Evolutionary conservation across 2,888 invertebrate genomes (phyloP).

Genomic region (Sabatieria punctata): DNA sequence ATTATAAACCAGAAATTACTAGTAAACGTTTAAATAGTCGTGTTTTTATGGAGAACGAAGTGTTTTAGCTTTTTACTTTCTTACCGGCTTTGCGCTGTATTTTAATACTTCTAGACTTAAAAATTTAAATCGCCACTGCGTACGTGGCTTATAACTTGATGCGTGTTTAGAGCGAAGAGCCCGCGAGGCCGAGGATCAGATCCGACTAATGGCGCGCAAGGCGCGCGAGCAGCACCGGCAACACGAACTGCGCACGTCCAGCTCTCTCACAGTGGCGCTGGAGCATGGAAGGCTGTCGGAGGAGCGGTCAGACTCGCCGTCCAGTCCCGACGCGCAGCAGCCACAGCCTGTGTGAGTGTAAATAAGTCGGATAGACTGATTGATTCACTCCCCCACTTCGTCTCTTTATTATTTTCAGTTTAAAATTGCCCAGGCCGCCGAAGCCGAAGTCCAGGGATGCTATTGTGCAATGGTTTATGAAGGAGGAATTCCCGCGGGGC

Average conservation of each 20-base stretch:
- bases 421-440: constrained; percentile 32
- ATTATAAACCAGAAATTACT: too few species aligned
- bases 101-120: too few species aligned
- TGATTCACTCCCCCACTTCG: too few species aligned
- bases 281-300: not conserved
- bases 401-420: constrained; percentile 21
- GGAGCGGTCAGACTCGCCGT: not conserved
- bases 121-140: too few species aligned
- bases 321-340: not conserved
- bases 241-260: constrained; percentile 28
- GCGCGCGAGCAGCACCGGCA: constrained; percentile 35
- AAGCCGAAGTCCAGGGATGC: constrained; percentile 49
- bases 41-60: too few species aligned
- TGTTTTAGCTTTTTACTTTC: too few species aligned
- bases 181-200: constrained; percentile 33
- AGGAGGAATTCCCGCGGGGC: constrained; percentile 46
- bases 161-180: constrained; percentile 23
- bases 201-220: constrained; percentile 29
- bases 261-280: constrained; percentile 15
- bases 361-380: too few species aligned
- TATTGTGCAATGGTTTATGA: constrained; percentile 57
- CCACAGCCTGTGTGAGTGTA: not conserved
- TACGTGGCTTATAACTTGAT: too few species aligned
- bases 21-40: too few species aligned
- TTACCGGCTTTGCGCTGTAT: too few species aligned